These are phyloP conservation scores for Centrocercus urophasianus DNA, from an alignment of 2,113 vertebrate species.

Conservation along the genomic window DNA sequence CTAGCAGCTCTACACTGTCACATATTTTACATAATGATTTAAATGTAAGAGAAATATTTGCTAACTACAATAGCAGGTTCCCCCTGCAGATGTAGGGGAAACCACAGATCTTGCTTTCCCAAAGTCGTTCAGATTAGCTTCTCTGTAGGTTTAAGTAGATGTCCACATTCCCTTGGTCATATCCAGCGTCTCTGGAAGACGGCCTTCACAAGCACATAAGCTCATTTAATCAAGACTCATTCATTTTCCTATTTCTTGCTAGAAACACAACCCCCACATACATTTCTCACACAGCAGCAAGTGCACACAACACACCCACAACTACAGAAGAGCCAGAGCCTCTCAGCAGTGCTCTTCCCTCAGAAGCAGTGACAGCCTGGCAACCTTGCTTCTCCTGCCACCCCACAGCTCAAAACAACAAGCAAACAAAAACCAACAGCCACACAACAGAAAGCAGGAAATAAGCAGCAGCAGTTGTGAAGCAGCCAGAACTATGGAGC, in stretches of 20 bases:
- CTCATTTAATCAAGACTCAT: slow-evolving; percentile 3
- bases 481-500: slow-evolving; percentile 57
- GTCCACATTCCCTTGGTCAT: not conserved
- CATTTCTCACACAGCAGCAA: not conserved
- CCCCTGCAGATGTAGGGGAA: not conserved
- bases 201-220: not conserved
- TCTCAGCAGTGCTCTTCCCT: not conserved
- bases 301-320: not conserved
- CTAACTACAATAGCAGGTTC: not conserved
- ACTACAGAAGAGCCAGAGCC: not conserved
- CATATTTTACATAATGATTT: not conserved
- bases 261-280: not conserved
- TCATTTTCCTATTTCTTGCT: not conserved
- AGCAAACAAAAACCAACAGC: not conserved
- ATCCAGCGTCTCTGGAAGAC: not conserved
- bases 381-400: rapidly evolving
- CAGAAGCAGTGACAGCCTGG: rapidly evolving
- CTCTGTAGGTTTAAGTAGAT: not conserved
- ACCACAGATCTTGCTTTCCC: not conserved
- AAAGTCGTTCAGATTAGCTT: rapidly evolving
- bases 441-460: not conserved
- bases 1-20: not conserved
- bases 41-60: not conserved
- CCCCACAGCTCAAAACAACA: not conserved
- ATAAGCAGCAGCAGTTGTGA: slow-evolving; percentile 47